phyloP scores from a whole-genome alignment of 2,888 invertebrate genomes.

The Tenthredo scrophulariae region DNA sequence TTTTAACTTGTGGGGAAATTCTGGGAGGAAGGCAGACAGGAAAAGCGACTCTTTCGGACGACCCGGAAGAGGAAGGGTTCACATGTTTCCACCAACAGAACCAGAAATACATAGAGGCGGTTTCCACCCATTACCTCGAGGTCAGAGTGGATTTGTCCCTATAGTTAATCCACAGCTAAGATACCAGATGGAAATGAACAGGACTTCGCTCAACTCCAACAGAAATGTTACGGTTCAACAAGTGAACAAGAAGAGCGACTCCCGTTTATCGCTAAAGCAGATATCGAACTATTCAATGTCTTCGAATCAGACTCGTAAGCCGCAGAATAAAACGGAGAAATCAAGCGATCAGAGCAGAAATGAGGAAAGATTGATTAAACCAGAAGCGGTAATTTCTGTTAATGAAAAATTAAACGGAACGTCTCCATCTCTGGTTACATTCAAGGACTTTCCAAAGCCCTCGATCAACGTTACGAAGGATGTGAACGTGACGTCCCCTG shows the following conservation, averaged over 20 bases:
- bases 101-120: conserved; percentile 88
- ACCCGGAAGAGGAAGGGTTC: conserved; percentile 73
- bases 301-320: conserved; percentile 57
- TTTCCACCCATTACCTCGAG: conserved; percentile 87
- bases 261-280: not conserved
- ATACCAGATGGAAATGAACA: conserved; percentile 46
- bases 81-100: conserved; percentile 78
- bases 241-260: conserved; percentile 53
- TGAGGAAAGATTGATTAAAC: not conserved
- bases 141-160: conserved; percentile 87
- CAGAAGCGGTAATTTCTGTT: conserved; percentile 13
- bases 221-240: conserved; percentile 40
- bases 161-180: conserved; percentile 79
- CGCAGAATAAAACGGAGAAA: conserved; percentile 60
- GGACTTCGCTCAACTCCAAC: not conserved
- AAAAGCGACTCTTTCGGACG: conserved; percentile 69
- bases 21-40: conserved; percentile 75
- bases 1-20: conserved; percentile 82
- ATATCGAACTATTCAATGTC: conserved; percentile 14
- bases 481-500: conserved; percentile 28
- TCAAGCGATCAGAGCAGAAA: conserved; percentile 57
- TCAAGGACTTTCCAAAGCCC: not conserved
- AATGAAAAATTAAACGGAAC: conserved; percentile 57
- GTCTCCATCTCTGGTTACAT: not conserved
- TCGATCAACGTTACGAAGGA: conserved; percentile 20